Evolutionary conservation across 53 echinoderm and acorn worm species (phyloP).

Genomic region (Actinopyga echinites): DNA sequence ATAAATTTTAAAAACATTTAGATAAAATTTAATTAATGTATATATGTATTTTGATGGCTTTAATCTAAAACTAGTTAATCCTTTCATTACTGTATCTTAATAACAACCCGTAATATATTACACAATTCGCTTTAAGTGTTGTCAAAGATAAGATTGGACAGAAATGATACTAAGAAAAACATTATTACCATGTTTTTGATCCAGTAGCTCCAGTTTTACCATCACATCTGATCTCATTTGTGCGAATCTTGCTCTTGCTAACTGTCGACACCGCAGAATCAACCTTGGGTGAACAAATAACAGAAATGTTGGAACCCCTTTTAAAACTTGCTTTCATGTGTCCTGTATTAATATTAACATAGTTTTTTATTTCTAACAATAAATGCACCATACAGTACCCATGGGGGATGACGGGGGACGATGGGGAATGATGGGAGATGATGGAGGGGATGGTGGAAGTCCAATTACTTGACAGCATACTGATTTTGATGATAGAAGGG

Average conservation of each 20-base stretch:
- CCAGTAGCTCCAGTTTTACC: constrained; percentile 93
- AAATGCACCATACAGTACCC: too few species aligned
- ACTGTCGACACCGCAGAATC: constrained; percentile 86
- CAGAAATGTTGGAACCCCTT: too few species aligned
- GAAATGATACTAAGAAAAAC: neutral
- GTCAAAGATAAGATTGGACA: neutral
- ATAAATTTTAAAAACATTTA: too few species aligned
- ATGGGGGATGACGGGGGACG: too few species aligned
- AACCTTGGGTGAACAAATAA: constrained; percentile 56
- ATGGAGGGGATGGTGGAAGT: too few species aligned
- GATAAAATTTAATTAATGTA: too few species aligned
- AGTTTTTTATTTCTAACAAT: too few species aligned
- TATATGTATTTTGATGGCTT: neutral
- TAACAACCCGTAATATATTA: neutral
- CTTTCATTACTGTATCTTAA: neutral
- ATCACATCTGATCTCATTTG: constrained; percentile 93
- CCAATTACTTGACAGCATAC: too few species aligned
- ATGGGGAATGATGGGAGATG: too few species aligned
- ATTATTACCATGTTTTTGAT: constrained; percentile 87
- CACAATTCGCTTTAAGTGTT: neutral
- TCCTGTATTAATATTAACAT: too few species aligned
- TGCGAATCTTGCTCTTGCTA: constrained; percentile 82
- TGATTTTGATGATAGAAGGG: too few species aligned
- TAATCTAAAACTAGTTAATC: neutral
- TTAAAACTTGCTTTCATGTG: too few species aligned